Base-by-base conservation (phyloP, 2,797 vertebrate genomes). In the Tapera naevia region DNA sequence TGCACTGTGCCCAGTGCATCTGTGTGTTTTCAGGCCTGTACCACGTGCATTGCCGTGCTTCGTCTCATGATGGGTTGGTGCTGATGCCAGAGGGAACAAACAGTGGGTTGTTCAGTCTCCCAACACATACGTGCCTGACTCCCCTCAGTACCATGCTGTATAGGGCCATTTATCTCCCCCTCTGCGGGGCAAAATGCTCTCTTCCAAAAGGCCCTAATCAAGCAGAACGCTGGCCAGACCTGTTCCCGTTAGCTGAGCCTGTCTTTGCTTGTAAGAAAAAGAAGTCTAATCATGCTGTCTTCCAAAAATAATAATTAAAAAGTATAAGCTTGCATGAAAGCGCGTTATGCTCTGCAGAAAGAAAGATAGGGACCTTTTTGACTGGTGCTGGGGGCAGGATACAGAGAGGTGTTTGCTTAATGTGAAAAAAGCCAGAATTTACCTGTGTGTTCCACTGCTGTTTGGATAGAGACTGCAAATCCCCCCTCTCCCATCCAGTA, bases 251-350 rank as follows among this genome's bases (percentile, higher is more conserved):
- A 94, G 80, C 90, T 71, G 86, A 93, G 88, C 61, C 65, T 85
- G 80, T 90, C 93, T 95, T 93, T 90, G 78, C 89, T 78, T 85
- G 81, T 91, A 91, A 94, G 94, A 94, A 94, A 94, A 95, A 96
- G 78, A 84, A 89, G 62, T 82, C 74, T 27, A 92, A 93, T 86
- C 18, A 2, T 82, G 43, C 30, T 0, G 48, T 76, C 83, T 96
- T 94, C 95, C 95, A 96, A 96, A 94, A 96, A 93, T 91, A 96
- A 97, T 96, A 96, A 96, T 91, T 94, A 83, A 91, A 85, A 89
- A 93, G 65, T 90, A 85, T 91, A 89, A 90, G 41, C 71, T 85
- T 92, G 69, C 61, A 89, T 80, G 88, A 93, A 95, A 93, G 62
- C 1, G 0, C 0, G 79, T 80, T 94, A 94, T 80, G 92, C 88